These are phyloP conservation scores for Engystomops pustulosus DNA, from an alignment of 2,113 vertebrate genomes.

Conservation along the genomic window DNA sequence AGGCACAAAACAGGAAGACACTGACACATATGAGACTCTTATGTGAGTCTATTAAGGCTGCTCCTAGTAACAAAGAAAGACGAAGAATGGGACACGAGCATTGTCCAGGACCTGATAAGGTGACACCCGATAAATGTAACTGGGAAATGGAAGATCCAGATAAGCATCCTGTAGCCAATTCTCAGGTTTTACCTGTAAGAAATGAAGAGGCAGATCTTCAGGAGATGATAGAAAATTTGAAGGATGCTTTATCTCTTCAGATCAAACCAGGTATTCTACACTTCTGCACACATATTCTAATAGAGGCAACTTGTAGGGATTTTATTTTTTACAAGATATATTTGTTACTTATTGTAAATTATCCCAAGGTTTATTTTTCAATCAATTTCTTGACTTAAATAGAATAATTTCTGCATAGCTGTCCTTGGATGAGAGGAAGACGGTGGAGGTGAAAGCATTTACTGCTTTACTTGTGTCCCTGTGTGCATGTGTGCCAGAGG, in stretches of 20 bases:
- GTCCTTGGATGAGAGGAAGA: too few species aligned
- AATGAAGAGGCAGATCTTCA: constrained; percentile 70
- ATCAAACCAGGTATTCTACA: constrained; percentile 68
- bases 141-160: background rate
- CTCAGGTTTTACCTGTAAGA: background rate
- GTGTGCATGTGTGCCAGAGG: too few species aligned
- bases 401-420: too few species aligned
- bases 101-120: background rate
- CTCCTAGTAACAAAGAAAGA: constrained; percentile 9
- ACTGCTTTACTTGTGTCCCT: too few species aligned
- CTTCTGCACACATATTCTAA: too few species aligned
- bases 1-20: constrained; percentile 27
- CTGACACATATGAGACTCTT: constrained; percentile 50
- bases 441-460: too few species aligned
- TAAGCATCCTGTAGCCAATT: background rate
- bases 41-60: constrained; percentile 51
- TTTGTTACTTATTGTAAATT: background rate
- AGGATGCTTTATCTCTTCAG: constrained; percentile 68
- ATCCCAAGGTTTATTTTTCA: background rate
- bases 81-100: background rate
- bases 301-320: too few species aligned
- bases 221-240: constrained; percentile 74
- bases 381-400: background rate
- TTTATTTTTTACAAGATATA: too few species aligned
- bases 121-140: constrained; percentile 3